Evolutionary conservation across 2,888 invertebrate genomes (phyloP).

Genomic region (Nematopogon swammerdamellus): DNA sequence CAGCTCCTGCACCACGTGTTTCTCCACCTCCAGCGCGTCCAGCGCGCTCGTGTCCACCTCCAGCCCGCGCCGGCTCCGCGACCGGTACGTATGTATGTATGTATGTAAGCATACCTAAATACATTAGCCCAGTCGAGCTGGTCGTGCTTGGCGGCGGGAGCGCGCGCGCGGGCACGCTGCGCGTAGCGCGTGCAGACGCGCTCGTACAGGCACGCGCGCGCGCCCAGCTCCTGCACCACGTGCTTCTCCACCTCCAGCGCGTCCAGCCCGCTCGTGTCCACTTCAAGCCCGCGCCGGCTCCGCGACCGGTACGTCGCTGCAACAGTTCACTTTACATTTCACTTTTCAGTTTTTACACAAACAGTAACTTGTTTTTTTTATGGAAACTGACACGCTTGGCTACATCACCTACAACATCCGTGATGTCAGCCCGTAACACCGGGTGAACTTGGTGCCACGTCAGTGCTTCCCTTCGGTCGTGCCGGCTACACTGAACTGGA

Average conservation of each 20-base stretch:
- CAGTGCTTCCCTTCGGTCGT: too few species aligned
- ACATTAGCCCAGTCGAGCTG: slow-evolving; percentile 71
- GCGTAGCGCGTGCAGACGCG: slow-evolving; percentile 74
- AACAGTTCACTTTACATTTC: too few species aligned
- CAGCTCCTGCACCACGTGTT: too few species aligned
- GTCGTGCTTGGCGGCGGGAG: slow-evolving; percentile 27
- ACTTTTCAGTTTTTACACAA: not conserved
- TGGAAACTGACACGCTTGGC: too few species aligned
- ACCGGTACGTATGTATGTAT: slow-evolving; percentile 74
- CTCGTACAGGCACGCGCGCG: slow-evolving; percentile 74
- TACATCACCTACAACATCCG: too few species aligned
- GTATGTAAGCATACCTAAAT: too few species aligned
- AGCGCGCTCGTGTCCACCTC: slow-evolving; percentile 18
- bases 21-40: too few species aligned
- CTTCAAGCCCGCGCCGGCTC: slow-evolving; percentile 51
- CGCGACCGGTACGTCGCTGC: slow-evolving; percentile 71
- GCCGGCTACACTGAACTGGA: too few species aligned
- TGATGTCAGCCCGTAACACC: too few species aligned
- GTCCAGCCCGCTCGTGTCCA: slow-evolving; percentile 40
- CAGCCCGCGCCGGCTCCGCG: slow-evolving; percentile 59
- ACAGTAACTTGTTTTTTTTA: too few species aligned
- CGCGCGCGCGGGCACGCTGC: slow-evolving; percentile 44
- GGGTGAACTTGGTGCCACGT: too few species aligned
- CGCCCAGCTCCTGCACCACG: slow-evolving; percentile 72
- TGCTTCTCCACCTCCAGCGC: slow-evolving; percentile 75